Evolutionary conservation across 2,888 invertebrate species (phyloP).

Genomic region (Lasioglossum vierecki): DNA sequence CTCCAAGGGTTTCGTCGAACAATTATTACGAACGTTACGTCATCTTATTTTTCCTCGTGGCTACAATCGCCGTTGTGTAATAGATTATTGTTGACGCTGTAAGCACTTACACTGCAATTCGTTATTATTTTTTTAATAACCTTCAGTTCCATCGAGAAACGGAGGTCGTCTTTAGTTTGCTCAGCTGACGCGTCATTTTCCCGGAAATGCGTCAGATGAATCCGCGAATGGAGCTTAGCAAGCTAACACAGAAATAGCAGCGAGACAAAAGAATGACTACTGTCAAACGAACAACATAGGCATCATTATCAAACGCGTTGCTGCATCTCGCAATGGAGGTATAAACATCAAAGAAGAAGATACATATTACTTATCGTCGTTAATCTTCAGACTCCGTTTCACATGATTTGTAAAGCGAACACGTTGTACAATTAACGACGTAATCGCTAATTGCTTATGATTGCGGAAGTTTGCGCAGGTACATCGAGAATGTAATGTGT

Average conservation of each 20-base stretch:
- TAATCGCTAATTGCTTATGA: neutral
- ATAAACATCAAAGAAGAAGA: neutral
- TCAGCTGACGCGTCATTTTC: neutral
- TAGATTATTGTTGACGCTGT: neutral
- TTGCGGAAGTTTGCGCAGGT: neutral
- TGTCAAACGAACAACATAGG: neutral
- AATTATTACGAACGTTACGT: neutral
- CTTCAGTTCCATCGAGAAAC: neutral
- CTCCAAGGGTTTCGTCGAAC: neutral
- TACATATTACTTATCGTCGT: neutral
- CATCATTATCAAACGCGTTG: neutral
- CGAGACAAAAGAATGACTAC: neutral
- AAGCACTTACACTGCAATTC: neutral
- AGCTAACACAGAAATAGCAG: neutral
- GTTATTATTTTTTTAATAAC: neutral
- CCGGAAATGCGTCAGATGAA: conserved; percentile 24
- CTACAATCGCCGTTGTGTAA: neutral
- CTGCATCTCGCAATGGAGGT: neutral
- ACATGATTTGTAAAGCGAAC: neutral
- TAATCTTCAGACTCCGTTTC: neutral
- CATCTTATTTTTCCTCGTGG: neutral
- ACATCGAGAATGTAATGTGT: neutral
- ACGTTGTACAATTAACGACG: neutral
- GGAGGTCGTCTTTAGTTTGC: neutral
- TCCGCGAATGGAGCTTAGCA: neutral